phyloP scores from a whole-genome alignment of 2,797 vertebrate genomes.

The Thunnus albacares region DNA sequence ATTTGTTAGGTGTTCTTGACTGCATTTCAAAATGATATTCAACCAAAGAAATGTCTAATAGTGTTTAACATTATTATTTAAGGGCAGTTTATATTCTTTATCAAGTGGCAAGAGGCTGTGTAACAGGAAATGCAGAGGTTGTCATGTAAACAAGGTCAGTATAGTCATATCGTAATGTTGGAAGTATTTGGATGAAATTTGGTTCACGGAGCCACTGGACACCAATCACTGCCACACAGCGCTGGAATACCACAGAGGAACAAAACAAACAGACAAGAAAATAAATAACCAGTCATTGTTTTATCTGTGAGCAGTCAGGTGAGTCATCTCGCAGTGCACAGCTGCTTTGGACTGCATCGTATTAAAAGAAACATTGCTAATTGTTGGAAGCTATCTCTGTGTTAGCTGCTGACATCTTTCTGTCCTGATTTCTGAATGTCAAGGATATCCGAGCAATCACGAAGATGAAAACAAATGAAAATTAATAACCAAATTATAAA shows the following conservation, averaged over 20 bases:
- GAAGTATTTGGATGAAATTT: conserved; percentile 19
- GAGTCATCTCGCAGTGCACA: conserved; percentile 30
- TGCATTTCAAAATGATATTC: conserved; percentile 8
- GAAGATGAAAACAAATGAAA: conserved; percentile 12
- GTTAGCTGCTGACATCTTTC: conserved; percentile 31
- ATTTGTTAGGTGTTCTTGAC: neutral
- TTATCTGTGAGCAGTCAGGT: conserved; percentile 46
- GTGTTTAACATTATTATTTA: neutral
- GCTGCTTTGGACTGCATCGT: conserved; percentile 34
- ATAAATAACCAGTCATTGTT: conserved; percentile 60
- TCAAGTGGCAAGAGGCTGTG: neutral
- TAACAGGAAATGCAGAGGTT: neutral
- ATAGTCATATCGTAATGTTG: neutral
- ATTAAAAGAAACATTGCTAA: conserved; percentile 40
- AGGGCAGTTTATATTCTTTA: neutral
- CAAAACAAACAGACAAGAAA: conserved; percentile 55
- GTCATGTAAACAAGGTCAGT: conserved; percentile 13
- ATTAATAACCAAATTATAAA: conserved; percentile 20
- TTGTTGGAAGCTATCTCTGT: conserved; percentile 35
- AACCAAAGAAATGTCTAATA: neutral
- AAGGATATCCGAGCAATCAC: neutral
- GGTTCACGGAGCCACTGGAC: conserved; percentile 30
- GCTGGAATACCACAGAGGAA: conserved; percentile 43
- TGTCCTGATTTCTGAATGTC: conserved; percentile 8
- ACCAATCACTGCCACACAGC: conserved; percentile 14